These are phyloP conservation scores for Halocaridina rubra DNA, from an alignment of 2,888 invertebrate genomes.

Conservation along the genomic window DNA sequence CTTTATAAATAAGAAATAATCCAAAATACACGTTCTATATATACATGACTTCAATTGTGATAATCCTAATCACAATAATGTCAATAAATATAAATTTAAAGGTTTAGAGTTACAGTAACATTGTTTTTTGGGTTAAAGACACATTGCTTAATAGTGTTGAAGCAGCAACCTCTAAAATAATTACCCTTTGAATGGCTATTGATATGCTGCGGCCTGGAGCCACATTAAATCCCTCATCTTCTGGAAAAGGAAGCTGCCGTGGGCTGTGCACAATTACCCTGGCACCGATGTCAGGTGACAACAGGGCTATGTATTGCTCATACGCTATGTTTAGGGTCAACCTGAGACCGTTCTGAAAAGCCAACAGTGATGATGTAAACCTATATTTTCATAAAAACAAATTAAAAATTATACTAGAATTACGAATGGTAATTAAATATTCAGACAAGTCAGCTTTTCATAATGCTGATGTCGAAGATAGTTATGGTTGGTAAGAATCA, in stretches of 20 bases:
- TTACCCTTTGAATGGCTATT: slow-evolving; percentile 45
- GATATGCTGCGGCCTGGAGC: slow-evolving; percentile 47
- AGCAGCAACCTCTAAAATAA: neutral
- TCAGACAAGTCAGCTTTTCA: no score
- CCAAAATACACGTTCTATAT: no score
- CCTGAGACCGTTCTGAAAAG: slow-evolving; percentile 50
- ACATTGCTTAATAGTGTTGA: neutral
- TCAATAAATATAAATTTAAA: neutral
- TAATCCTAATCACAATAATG: neutral
- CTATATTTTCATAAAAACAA: no score
- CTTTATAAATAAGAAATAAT: no score
- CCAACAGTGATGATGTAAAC: no score
- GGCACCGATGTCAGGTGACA: slow-evolving; percentile 57
- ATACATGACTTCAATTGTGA: no score
- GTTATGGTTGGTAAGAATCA: neutral
- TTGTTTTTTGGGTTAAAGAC: neutral
- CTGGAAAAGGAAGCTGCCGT: slow-evolving; percentile 49
- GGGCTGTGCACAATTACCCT: slow-evolving; percentile 58
- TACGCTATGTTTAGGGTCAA: slow-evolving; percentile 51
- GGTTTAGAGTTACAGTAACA: neutral
- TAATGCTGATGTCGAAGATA: neutral
- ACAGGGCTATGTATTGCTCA: slow-evolving; percentile 46
- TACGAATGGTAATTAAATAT: no score
- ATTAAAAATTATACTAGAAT: no score
- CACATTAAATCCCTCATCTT: slow-evolving; percentile 61